Evolutionary conservation across 2,113 vertebrate species (phyloP).

Genomic region (Mungos mungo): DNA sequence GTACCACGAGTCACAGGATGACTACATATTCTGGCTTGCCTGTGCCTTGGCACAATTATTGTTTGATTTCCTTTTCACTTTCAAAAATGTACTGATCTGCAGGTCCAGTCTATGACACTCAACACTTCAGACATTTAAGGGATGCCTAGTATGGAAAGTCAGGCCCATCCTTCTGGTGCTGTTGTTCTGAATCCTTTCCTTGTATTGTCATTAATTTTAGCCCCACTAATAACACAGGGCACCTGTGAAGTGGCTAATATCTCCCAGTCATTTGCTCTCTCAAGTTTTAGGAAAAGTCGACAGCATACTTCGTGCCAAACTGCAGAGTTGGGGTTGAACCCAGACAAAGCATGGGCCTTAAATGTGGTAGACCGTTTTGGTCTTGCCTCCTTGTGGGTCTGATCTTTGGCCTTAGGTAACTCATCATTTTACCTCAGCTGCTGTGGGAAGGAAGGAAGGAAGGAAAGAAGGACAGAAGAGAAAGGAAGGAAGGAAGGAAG

Average conservation of each 20-base stretch:
- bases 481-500: too few species aligned
- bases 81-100: background rate
- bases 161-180: background rate
- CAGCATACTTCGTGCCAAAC: background rate
- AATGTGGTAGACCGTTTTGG: background rate
- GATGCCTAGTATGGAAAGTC: background rate
- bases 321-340: background rate
- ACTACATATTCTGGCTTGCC: background rate
- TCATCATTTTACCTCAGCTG: background rate
- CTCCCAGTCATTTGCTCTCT: background rate
- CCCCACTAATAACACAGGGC: background rate
- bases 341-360: background rate
- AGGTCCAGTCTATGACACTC: background rate
- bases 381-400: background rate
- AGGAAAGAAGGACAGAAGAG: background rate
- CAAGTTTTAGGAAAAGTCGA: background rate
- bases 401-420: background rate
- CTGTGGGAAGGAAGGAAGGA: background rate
- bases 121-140: background rate
- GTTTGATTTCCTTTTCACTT: background rate
- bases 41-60: constrained; percentile 7
- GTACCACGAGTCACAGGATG: background rate
- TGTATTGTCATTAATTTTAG: background rate
- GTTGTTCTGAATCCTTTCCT: background rate
- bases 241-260: background rate